phyloP scores from a whole-genome alignment of 2,888 invertebrate genomes.

The Nomada flava region DNA sequence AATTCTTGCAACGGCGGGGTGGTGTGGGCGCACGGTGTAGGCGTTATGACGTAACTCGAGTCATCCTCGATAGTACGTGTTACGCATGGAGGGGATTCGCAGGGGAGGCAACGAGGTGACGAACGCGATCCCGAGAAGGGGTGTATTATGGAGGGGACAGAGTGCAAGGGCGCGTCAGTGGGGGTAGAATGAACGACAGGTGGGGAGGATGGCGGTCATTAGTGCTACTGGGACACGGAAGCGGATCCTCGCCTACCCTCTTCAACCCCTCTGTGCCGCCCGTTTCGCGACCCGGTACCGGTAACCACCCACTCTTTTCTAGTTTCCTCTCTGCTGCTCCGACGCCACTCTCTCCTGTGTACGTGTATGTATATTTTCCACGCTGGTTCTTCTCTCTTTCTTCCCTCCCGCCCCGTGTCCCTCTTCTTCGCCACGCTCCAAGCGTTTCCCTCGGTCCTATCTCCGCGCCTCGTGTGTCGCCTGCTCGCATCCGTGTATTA shows the following conservation, averaged over 20 bases:
- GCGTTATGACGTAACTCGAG: constrained; percentile 71
- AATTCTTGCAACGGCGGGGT: background rate
- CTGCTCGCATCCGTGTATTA: constrained; percentile 2
- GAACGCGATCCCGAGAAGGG: constrained; percentile 4
- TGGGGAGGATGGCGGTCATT: constrained; percentile 78
- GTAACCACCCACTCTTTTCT: constrained; percentile 60
- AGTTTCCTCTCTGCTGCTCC: constrained; percentile 25
- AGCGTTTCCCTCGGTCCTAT: background rate
- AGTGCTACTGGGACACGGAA: constrained; percentile 81
- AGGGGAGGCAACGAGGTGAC: constrained; percentile 24
- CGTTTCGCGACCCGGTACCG: constrained; percentile 58
- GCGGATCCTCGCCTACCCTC: constrained; percentile 67
- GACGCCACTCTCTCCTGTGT: background rate
- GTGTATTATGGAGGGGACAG: constrained; percentile 11
- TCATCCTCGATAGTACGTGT: constrained; percentile 56
- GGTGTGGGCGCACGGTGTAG: constrained; percentile 55
- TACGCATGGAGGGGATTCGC: constrained; percentile 37
- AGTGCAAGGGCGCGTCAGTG: constrained; percentile 61
- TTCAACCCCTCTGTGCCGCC: constrained; percentile 34
- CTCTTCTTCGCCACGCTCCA: constrained; percentile 8
- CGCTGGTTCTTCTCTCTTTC: constrained; percentile 20
- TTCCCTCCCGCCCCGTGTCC: constrained; percentile 15
- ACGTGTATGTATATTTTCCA: background rate
- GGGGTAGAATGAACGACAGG: constrained; percentile 55
- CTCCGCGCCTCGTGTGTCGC: constrained; percentile 18